Percentiles rank a stretch among this genome's conserved stretches.
phyloP scores from a whole-genome alignment of 2,797 vertebrate species.

The Falco berigora region DNA sequence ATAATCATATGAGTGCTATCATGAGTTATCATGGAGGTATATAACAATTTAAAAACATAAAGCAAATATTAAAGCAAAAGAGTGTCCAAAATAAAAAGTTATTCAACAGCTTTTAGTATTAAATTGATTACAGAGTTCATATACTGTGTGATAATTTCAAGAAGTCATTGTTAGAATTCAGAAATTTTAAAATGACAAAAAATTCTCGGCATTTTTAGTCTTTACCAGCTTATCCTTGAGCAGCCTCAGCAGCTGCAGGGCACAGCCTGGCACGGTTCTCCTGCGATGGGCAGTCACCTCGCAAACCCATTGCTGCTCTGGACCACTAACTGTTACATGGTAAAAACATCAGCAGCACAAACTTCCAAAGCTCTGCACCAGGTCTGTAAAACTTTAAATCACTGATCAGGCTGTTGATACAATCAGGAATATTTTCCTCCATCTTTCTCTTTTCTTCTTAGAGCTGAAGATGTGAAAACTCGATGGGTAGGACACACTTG shows the following conservation, averaged over 20 bases:
- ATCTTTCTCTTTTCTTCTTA: not conserved
- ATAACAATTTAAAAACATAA: not conserved
- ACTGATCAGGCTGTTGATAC: not conserved
- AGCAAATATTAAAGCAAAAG: not conserved
- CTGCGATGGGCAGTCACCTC: not conserved
- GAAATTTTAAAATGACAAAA: not conserved
- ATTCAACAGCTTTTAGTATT: not conserved
- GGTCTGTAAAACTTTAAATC: not conserved
- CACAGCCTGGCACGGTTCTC: not conserved
- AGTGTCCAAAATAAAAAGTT: not conserved
- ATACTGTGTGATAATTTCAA: not conserved
- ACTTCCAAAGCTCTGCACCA: not conserved
- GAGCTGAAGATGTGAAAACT: not conserved
- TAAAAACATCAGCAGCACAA: not conserved
- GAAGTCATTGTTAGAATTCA: not conserved
- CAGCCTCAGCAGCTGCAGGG: not conserved
- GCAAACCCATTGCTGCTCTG: rapidly evolving
- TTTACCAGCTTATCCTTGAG: not conserved
- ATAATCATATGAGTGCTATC: not conserved
- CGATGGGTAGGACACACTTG: not conserved
- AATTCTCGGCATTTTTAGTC: not conserved
- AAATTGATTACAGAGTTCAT: not conserved
- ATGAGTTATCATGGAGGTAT: not conserved
- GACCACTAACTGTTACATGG: too few species aligned
- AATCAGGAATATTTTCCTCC: not conserved